Conservation (phyloP, 2,888 invertebrate genomes). For the Amblyjoppa proteus region DNA sequence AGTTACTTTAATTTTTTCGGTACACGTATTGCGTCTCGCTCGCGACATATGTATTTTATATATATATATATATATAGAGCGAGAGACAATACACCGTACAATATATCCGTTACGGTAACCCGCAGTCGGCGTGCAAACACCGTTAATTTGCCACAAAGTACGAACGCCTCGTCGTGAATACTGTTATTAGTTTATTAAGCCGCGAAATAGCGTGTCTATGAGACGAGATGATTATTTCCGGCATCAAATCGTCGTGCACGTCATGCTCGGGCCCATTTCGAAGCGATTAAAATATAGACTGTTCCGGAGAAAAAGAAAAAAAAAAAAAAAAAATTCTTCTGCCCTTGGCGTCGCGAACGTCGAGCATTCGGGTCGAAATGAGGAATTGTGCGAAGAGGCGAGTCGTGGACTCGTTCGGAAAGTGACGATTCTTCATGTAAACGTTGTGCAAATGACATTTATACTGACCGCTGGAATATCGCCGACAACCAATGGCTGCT, state of each 20-base stretch:
- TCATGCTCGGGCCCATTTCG: background rate
- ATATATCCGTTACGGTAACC: background rate
- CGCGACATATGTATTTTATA: background rate
- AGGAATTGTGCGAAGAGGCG: background rate
- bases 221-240: conserved; percentile 49
- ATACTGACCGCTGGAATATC: conserved; percentile 84
- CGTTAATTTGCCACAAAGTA: conserved; percentile 13
- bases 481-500: conserved; percentile 88
- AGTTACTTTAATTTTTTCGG: conserved; percentile 19
- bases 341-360: background rate
- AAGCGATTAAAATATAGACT: conserved; percentile 5
- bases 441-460: conserved; percentile 1
- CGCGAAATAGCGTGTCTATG: conserved; percentile 14
- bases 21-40: background rate
- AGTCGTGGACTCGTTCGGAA: background rate
- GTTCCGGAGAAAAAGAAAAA: background rate
- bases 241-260: conserved; percentile 18
- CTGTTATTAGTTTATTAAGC: conserved; percentile 30
- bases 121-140: background rate
- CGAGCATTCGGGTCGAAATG: background rate
- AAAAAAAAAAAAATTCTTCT: background rate
- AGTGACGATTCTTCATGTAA: background rate
- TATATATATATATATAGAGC: background rate
- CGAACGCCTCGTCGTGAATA: conserved; percentile 10
- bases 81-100: background rate